Evolutionary conservation across 2,888 invertebrate genomes (phyloP).

Genomic region (Xestia xanthographa): DNA sequence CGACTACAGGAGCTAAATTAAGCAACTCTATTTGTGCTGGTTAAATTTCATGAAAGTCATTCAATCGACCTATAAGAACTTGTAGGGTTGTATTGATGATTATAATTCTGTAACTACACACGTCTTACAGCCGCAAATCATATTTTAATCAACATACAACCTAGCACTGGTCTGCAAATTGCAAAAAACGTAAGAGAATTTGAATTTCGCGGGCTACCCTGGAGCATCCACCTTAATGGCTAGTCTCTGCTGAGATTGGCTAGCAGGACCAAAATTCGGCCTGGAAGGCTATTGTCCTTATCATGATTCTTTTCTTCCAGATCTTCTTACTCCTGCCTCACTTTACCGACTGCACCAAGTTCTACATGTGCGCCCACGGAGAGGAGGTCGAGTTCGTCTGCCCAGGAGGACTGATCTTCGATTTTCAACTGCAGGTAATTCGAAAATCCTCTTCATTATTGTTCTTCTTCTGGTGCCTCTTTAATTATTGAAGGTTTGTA

Average conservation of each 20-base stretch:
- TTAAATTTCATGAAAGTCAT: too few species aligned
- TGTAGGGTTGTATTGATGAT: too few species aligned
- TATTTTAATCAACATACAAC: too few species aligned
- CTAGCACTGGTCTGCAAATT: too few species aligned
- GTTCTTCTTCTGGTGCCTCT: not conserved
- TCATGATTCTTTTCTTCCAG: constrained; percentile 64
- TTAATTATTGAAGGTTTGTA: not conserved
- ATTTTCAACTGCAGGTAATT: constrained; percentile 81
- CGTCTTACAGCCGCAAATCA: too few species aligned
- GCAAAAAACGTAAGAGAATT: too few species aligned
- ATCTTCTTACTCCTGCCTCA: constrained; percentile 82
- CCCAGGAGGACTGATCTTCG: constrained; percentile 73
- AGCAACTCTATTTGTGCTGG: too few species aligned
- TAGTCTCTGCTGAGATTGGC: not conserved
- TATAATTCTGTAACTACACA: too few species aligned
- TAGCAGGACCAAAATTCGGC: not conserved
- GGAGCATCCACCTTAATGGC: not conserved
- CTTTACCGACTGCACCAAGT: constrained; percentile 78
- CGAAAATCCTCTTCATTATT: too few species aligned
- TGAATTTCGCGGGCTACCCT: too few species aligned
- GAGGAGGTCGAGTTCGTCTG: constrained; percentile 79
- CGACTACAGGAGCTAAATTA: too few species aligned
- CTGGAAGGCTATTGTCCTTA: not conserved
- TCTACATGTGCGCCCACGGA: constrained; percentile 83
- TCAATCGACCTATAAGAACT: too few species aligned